These are phyloP conservation scores for Poecilia picta DNA, from an alignment of 2,797 vertebrate species.

Conservation along the genomic window DNA sequence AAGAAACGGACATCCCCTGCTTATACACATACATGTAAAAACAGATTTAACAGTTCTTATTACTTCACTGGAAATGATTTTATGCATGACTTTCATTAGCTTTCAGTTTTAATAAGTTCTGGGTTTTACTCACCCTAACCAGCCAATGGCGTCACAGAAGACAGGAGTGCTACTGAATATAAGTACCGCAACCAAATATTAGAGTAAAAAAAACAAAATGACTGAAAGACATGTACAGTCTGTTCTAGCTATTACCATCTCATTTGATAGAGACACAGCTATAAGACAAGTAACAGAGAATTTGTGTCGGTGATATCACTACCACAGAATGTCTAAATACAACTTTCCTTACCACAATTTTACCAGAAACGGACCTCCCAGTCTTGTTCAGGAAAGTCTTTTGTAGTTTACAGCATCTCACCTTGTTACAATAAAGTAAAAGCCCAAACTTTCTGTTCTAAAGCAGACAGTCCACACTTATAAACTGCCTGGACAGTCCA, in stretches of 20 bases:
- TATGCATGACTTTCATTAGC: not conserved
- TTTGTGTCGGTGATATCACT: not conserved
- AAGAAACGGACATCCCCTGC: not conserved
- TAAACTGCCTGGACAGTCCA: not conserved
- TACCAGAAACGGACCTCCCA: not conserved
- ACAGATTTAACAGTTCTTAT: not conserved
- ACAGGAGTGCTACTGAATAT: not conserved
- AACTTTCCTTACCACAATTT: conserved; percentile 3
- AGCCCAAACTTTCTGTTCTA: not conserved
- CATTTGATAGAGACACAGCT: not conserved
- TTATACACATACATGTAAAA: not conserved
- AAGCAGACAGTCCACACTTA: not conserved
- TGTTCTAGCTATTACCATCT: not conserved
- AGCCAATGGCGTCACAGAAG: no score
- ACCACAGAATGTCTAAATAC: not conserved
- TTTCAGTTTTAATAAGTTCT: not conserved
- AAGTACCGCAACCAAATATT: not conserved
- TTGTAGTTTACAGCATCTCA: not conserved
- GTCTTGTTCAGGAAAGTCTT: not conserved
- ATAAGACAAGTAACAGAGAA: not conserved
- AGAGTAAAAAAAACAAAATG: not conserved
- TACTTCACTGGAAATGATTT: not conserved
- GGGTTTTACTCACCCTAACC: not conserved
- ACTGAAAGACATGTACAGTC: not conserved
- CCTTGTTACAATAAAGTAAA: not conserved